Conservation (phyloP, 2,113 vertebrate species). For the Podarcis raffonei region DNA sequence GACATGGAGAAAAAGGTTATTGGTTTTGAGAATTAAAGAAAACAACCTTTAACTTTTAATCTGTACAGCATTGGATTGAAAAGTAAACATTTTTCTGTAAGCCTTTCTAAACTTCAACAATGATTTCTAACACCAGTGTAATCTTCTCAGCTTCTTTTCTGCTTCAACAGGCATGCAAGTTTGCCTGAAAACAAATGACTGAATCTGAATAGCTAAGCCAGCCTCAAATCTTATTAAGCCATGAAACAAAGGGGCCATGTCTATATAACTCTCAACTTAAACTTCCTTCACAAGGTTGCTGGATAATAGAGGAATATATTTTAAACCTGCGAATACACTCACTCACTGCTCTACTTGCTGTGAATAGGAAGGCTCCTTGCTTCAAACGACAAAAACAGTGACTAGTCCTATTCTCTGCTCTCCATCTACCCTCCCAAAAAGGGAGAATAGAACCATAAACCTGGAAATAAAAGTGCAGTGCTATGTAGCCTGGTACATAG, state of each 20-base stretch:
- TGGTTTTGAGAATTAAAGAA: no score
- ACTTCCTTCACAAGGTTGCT: not conserved
- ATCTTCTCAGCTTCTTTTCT: not conserved
- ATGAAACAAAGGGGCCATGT: not conserved
- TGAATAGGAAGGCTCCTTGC: not conserved
- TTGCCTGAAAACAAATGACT: not conserved
- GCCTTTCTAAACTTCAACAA: not conserved
- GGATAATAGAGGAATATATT: not conserved
- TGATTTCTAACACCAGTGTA: not conserved
- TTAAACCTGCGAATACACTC: not conserved
- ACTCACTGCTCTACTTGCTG: not conserved
- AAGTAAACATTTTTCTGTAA: not conserved
- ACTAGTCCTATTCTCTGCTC: not conserved
- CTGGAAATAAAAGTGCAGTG: not conserved
- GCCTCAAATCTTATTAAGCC: not conserved
- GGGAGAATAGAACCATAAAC: not conserved
- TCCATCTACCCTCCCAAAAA: not conserved
- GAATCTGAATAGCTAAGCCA: not conserved
- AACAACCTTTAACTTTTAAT: not conserved
- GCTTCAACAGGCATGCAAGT: not conserved
- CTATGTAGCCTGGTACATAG: not conserved
- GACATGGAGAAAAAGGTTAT: not conserved
- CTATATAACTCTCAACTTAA: not conserved
- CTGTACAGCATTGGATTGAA: not conserved
- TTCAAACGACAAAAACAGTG: not conserved